A percentile compares a stretch with the other conserved stretches of the same genome.
These are phyloP conservation scores for Notechis scutatus DNA, from an alignment of 2,113 vertebrate species.

Conservation along the genomic window DNA sequence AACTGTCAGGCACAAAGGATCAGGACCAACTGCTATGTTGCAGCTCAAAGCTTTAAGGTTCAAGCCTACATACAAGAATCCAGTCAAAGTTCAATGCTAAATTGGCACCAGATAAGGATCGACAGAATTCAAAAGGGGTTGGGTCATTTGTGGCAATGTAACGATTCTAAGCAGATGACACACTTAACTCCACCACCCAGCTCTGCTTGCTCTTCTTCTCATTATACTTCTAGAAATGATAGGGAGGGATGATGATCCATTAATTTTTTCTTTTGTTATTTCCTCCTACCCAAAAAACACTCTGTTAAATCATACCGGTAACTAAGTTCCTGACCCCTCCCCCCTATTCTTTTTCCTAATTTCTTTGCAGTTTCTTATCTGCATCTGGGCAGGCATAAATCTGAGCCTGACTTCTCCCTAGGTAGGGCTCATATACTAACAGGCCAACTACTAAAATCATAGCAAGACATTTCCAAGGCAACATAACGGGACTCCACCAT, in stretches of 20 bases:
- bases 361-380: background rate
- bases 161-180: background rate
- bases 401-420: background rate
- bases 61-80: background rate
- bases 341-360: background rate
- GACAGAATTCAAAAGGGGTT: background rate
- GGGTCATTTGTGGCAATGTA: background rate
- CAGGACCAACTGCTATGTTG: background rate
- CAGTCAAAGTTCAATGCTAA: background rate
- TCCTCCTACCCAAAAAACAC: accelerated
- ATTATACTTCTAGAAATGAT: background rate
- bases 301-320: background rate
- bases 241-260: background rate
- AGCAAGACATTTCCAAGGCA: background rate
- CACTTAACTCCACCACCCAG: background rate
- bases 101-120: background rate
- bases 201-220: background rate
- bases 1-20: background rate
- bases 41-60: background rate
- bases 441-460: background rate
- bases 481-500: background rate
- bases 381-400: too few species aligned
- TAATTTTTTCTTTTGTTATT: accelerated
- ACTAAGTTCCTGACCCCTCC: background rate
- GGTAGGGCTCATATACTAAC: background rate